Evolutionary conservation across 2,113 vertebrate genomes (phyloP), one percentile per base, ranked within the genome.

Genomic region (Megatriorchis doriae): DNA sequence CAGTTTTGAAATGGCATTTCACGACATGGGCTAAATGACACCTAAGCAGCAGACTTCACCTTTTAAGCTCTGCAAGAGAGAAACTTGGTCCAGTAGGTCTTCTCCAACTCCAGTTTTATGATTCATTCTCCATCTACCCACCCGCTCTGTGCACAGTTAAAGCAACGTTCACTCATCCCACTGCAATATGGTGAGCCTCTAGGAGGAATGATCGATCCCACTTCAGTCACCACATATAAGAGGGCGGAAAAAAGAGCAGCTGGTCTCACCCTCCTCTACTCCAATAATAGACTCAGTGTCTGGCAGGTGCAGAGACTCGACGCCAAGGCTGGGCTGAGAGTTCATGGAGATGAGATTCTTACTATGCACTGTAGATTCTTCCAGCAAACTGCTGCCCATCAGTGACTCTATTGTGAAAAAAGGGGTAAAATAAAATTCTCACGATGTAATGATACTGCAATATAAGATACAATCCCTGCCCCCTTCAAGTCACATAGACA

Each of bases 301-400:
- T 95, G 99, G 98, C 94, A 99, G 98, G 94, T 98, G 99, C 97
- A 99, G 98, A 81, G 99, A 98, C 94, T 99, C 99, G 83, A 99
- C 98, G 19, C 98, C 96, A 81, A 98, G 98, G 94, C 96, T 98
- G 75, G 98, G 91, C 90, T 98, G 98, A 93, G 98, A 98, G 86
- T 98, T 98, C 98, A 99, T 98, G 97, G 99, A 98, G 95, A 99
- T 98, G 97, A 99, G 97, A 90, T 97, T 97, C 94, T 99, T 99
- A 94, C 96, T 98, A 16, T 98, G 98, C 83, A 98, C 98, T 59
- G 98, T 98, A 23, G 99, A 98, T 61, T 99, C 99, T 98, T 99
- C 99, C 96, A 99, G 98, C 97, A 99, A 98, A 97, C 98, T 99
- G 98, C 99, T 99, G 77, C 99, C 99, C 97, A 99, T 99, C 89